These are phyloP conservation scores for Lottia gigantea DNA, from an alignment of 2,888 invertebrate genomes.

Conservation along the genomic window DNA sequence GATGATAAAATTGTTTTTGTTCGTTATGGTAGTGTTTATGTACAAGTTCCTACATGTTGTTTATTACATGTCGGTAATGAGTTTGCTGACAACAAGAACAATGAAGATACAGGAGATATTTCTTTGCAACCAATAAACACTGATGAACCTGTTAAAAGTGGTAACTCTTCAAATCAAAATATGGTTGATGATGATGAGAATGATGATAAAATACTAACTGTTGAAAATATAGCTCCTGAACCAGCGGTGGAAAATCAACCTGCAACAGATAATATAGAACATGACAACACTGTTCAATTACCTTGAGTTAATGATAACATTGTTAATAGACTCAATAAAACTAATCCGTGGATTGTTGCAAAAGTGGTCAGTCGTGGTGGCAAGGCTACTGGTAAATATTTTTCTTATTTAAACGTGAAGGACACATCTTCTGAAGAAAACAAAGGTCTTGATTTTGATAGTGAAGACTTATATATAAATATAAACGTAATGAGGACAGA, in stretches of 20 bases:
- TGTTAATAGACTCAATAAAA: neutral
- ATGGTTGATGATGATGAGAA: neutral
- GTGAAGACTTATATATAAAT: neutral
- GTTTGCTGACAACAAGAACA: neutral
- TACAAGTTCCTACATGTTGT: conserved; percentile 26
- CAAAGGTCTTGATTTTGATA: conserved; percentile 15
- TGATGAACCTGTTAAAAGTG: no score
- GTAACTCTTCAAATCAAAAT: neutral
- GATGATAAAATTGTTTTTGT: conserved; percentile 31
- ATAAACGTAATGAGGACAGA: neutral
- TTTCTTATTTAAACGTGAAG: neutral
- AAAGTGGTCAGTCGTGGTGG: conserved; percentile 15
- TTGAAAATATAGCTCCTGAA: neutral
- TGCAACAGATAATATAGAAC: neutral
- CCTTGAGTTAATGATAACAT: conserved; percentile 12
- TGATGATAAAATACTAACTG: neutral
- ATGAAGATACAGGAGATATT: neutral
- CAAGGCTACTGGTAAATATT: conserved; percentile 20
- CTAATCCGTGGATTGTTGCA: conserved; percentile 1
- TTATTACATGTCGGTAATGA: conserved; percentile 17
- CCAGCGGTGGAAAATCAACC: no score
- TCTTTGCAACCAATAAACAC: no score
- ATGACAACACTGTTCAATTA: neutral
- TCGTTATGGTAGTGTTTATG: conserved; percentile 29
- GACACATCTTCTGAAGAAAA: neutral